Evolutionary conservation across 2,888 invertebrate genomes (phyloP), one percentile per base, ranked within the genome.

Genomic region (Sphinx pinastri): DNA sequence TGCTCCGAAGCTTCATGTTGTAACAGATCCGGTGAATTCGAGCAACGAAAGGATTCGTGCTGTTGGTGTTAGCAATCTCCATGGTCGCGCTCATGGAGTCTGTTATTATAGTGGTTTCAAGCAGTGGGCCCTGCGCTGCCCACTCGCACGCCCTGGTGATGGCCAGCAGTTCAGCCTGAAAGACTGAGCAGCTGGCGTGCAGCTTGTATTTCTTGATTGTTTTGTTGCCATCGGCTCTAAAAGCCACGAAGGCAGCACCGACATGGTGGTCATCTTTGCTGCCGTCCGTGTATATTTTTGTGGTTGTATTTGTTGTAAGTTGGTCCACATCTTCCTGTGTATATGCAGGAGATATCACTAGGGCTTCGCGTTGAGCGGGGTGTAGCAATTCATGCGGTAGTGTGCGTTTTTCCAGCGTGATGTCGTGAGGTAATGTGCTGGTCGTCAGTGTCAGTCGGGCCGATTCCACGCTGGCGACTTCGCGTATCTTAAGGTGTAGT

Each of bases 111-210:
- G 7, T 38, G 1, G n/a, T 8, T 0, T 19, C 19, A 3, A 12
- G 47, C 2, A 16, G 5, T n/a, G 14, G n/a, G 1, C 47, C 1
- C 10, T 38, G 8, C 45, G 25, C 4, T 5, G 12, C 16, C 66
- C 14, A 12, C 3, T 14, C 45, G 12, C 47, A 47, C 0, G 47
- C 49, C 0, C 10, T 14, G 3, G 3, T 11, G 0, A 59, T 59
- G 0, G 59, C 59, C 13, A 59, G 13, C 13, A 59, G 38, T 12
- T 59, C 59, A 5, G 38, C 25, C 31, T 59, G 59, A 10, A 31
- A 59, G 2, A 25, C 54, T 14, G 45, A 73, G 57, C 31, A 75
- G 10, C 55, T 25, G 8, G 3, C 0, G 72, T 68, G 68, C 71
- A 74, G 0, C 55, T 59, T 59, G 7, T 11, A 19, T 14, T 59